Evolutionary conservation across 2,888 invertebrate species (phyloP).

Genomic region (Flexamia atlantica): DNA sequence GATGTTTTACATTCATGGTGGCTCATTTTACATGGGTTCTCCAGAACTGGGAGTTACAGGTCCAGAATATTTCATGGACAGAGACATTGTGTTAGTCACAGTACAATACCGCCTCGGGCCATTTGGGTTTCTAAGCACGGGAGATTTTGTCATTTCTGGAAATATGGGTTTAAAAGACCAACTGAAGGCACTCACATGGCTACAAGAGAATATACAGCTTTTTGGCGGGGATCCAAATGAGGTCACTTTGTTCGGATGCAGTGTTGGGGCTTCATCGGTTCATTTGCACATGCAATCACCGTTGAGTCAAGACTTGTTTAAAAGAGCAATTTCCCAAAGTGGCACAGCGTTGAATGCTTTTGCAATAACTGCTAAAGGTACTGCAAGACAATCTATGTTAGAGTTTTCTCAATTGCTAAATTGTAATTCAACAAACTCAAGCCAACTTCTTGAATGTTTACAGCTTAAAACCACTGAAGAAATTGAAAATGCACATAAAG

Average conservation of each 20-base stretch:
- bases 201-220: constrained; percentile 22
- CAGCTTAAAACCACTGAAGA: constrained; percentile 6
- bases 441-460: not conserved
- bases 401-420: constrained; percentile 2
- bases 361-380: not conserved
- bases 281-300: constrained; percentile 50
- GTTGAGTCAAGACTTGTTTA: constrained; percentile 12
- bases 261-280: constrained; percentile 38
- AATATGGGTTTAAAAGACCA: constrained; percentile 52
- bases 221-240: constrained; percentile 28
- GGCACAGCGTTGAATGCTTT: constrained; percentile 10
- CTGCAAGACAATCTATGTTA: constrained; percentile 4
- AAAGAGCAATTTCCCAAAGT: constrained; percentile 47
- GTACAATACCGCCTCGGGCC: constrained; percentile 43
- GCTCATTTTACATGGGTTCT: constrained; percentile 43
- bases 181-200: constrained; percentile 23
- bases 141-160: constrained; percentile 23
- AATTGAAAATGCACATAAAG: constrained; percentile 17
- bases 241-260: constrained; percentile 42
- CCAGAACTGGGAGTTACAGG: not conserved
- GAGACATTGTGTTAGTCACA: constrained; percentile 33
- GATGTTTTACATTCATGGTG: constrained; percentile 50
- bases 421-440: not conserved
- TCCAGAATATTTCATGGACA: constrained; percentile 45
- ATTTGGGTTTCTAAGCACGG: constrained; percentile 46